Evolutionary conservation across 2,113 vertebrate species (phyloP).

Genomic region (Cyprinodon tularosa): DNA sequence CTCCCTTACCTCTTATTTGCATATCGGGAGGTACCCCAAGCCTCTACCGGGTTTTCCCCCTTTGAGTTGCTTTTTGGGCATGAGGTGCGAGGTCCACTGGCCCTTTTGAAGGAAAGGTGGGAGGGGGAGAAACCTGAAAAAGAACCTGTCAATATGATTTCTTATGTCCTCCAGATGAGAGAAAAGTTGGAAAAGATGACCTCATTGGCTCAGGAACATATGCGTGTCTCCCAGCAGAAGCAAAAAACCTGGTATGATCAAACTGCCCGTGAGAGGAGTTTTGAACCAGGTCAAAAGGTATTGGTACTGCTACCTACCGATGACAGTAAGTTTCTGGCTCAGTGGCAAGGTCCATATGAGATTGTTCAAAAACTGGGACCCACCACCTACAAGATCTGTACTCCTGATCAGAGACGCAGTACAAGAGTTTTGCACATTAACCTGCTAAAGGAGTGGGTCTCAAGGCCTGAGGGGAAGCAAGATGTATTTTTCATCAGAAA

Average conservation of each 20-base stretch:
- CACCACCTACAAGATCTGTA: too few species aligned
- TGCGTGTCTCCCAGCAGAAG: neutral
- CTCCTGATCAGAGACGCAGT: neutral
- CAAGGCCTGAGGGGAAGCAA: neutral
- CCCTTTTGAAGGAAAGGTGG: neutral
- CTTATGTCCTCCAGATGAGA: too few species aligned
- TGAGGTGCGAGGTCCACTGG: neutral
- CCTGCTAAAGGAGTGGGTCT: neutral
- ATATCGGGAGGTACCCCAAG: neutral
- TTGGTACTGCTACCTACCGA: neutral
- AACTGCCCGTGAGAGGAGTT: neutral
- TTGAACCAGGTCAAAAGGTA: neutral
- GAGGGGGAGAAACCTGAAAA: conserved; percentile 6
- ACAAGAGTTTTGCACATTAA: neutral
- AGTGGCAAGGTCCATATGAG: neutral
- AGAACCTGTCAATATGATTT: neutral
- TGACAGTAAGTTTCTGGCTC: neutral
- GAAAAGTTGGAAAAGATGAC: conserved; percentile 2
- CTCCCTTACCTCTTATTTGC: conserved; percentile 14
- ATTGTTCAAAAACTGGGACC: too few species aligned
- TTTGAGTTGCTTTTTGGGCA: conserved; percentile 8
- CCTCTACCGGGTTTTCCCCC: neutral
- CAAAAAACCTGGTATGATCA: conserved; percentile 2
- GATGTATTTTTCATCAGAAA: neutral
- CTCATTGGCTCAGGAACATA: neutral